Base-by-base conservation (phyloP, 2,113 vertebrate species). In the Leptobrachium ailaonicum region DNA sequence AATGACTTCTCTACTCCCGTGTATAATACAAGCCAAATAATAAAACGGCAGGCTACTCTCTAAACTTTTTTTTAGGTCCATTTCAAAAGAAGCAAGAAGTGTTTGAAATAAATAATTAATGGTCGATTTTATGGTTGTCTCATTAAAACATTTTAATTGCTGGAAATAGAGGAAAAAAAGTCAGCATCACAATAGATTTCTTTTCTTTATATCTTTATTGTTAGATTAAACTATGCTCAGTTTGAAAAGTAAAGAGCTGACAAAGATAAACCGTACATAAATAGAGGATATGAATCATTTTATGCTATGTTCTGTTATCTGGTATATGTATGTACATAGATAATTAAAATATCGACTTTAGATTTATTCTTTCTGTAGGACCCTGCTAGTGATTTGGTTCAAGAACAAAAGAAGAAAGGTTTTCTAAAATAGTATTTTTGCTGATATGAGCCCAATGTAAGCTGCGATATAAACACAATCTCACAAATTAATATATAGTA, bases 111-210 rank as follows among this genome's bases (percentile, higher is more conserved):
- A 96, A 96, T 96, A 97, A 98, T 98, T 96, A 96, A 98, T 98
- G 96, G 95, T 92, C 92, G 95, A 96, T 96, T 92, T 95, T 95
- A 95, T 93, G 96, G 88, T 94, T 96, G 96, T 98, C 97, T 96
- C 96, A 98, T 98, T 96, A 98, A 97, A 96, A 97, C 95, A 95
- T 96, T 98, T 96, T 96, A 97, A 97, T 96, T 93, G 95, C 95
- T 89, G 94, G 94, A 91, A 94, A 95, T 91, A 94, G 94, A 89
- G 20, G 20, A 50, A 81, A 93, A 92, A 90, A 88, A 92, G 89
- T 90, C 92, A 91, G 90, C 66, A 74, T 67, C 42, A 11, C 64
- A 53, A 82, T 12, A 60, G 41, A 47, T 41, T 9, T 62, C 14
- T 9, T 8, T 64, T 66, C 41, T 60, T 60, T 14, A 50, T 50